Conservation (phyloP, 1,140 invertebrate species). For the Saxidomus purpurata region DNA sequence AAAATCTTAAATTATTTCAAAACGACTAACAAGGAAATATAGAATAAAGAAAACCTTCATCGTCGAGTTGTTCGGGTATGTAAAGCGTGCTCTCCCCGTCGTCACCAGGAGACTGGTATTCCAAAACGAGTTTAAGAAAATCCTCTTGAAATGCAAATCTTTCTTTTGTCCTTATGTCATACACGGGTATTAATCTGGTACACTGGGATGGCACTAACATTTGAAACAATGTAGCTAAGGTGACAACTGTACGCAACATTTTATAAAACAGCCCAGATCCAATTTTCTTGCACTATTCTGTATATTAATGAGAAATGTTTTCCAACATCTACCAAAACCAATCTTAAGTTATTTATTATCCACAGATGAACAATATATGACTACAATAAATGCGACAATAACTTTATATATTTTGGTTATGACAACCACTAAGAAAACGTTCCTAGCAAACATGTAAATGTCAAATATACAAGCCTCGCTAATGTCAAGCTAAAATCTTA, state of each 20-base stretch:
- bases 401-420: not conserved
- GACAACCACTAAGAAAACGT: not conserved
- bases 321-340: not conserved
- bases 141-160: constrained; percentile 51
- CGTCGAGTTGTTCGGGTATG: not conserved
- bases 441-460: too few species aligned
- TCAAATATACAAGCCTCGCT: too few species aligned
- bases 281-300: not conserved
- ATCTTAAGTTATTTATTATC: not conserved
- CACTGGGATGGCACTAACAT: not conserved
- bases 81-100: not conserved
- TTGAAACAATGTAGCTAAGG: not conserved
- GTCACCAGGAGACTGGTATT: not conserved
- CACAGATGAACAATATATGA: not conserved
- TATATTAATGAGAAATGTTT: not conserved
- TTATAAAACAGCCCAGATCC: not conserved
- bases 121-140: constrained; percentile 23
- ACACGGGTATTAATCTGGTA: constrained; percentile 21
- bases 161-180: constrained; percentile 48
- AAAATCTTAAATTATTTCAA: too few species aligned
- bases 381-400: not conserved
- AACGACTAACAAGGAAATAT: too few species aligned
- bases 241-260: not conserved
- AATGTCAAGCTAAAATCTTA: not conserved
- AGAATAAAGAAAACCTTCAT: constrained; percentile 37